These are phyloP conservation scores for Acipenser oxyrinchus DNA, from an alignment of 2,797 vertebrate genomes.

Conservation along the genomic window DNA sequence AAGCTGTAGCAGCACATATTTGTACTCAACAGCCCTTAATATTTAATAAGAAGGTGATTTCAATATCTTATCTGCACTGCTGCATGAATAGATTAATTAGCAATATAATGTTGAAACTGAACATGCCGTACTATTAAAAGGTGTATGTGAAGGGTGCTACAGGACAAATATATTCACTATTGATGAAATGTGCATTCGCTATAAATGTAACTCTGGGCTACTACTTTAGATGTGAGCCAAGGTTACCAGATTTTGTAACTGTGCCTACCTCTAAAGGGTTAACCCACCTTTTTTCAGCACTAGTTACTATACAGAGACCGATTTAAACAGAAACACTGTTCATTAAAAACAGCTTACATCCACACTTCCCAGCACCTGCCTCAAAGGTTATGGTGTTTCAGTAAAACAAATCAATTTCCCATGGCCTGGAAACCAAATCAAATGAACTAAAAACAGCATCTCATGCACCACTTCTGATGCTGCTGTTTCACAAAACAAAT, in stretches of 20 bases:
- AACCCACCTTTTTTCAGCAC: background rate
- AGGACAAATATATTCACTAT: too few relatives aligned
- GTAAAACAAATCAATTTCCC: constrained; percentile 10
- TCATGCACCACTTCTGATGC: background rate
- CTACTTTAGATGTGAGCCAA: background rate
- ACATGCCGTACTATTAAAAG: too few relatives aligned
- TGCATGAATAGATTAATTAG: too few relatives aligned
- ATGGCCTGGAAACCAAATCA: background rate
- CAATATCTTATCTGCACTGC: too few relatives aligned
- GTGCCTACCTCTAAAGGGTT: background rate
- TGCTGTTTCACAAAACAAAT: background rate
- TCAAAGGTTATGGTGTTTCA: background rate
- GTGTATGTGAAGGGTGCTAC: too few relatives aligned
- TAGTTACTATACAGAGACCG: background rate
- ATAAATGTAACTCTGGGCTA: too few relatives aligned
- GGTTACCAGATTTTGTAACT: background rate
- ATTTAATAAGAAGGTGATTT: too few relatives aligned
- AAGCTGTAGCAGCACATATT: too few relatives aligned
- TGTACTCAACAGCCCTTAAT: too few relatives aligned
- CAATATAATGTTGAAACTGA: too few relatives aligned
- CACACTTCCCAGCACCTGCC: background rate
- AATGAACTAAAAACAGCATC: background rate
- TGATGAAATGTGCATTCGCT: too few relatives aligned
- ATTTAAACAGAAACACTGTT: background rate
- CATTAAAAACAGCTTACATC: background rate